Evolutionary conservation across 2,113 vertebrate species (phyloP).

Genomic region (Leptobrachium leishanense): DNA sequence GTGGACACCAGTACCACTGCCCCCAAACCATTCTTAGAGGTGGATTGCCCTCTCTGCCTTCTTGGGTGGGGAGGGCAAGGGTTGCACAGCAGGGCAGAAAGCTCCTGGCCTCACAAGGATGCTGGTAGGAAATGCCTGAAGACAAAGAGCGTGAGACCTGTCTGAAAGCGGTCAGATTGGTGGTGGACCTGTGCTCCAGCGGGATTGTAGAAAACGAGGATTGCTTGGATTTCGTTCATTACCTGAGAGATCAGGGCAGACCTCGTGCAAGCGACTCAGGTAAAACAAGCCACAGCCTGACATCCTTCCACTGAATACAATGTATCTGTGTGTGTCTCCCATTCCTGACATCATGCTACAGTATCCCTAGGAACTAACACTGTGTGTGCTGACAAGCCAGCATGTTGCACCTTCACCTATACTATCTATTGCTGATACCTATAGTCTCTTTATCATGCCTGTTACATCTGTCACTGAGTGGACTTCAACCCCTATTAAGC

Average conservation of each 20-base stretch:
- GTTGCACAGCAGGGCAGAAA: conserved; percentile 25
- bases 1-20: no score
- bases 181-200: conserved; percentile 92
- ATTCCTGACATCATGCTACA: background rate
- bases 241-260: conserved; percentile 88
- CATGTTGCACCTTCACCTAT: background rate
- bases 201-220: conserved; percentile 92
- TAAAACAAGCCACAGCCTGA: conserved; percentile 54
- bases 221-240: conserved; percentile 94
- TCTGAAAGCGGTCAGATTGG: conserved; percentile 93
- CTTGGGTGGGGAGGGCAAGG: conserved; percentile 40
- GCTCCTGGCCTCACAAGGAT: conserved; percentile 84
- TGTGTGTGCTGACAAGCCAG: no score
- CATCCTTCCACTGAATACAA: no score
- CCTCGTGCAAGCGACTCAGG: conserved; percentile 89
- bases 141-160: conserved; percentile 97
- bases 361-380: background rate
- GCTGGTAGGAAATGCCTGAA: conserved; percentile 97
- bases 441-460: no score
- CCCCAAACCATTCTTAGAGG: background rate
- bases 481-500: background rate
- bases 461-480: background rate
- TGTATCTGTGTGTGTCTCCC: no score
- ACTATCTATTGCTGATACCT: no score
- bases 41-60: conserved; percentile 18